Conservation (phyloP, 2,888 invertebrate genomes). For the Leptarthrus brevirostris region DNA sequence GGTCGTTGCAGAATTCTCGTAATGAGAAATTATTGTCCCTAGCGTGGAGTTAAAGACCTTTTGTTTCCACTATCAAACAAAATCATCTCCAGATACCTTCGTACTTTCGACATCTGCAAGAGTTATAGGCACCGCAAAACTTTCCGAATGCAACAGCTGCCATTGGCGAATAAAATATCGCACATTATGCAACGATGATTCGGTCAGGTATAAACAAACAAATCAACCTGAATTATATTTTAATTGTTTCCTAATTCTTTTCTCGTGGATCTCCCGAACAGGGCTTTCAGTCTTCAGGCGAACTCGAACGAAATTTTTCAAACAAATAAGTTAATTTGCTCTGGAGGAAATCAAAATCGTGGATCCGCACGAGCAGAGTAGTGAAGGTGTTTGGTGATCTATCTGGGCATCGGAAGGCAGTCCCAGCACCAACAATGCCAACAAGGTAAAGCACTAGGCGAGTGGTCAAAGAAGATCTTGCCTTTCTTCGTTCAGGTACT, state of each 20-base stretch:
- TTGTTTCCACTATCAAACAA: slow-evolving; percentile 46
- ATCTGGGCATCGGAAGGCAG: slow-evolving; percentile 31
- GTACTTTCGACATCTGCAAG: slow-evolving; percentile 36
- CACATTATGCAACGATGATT: background rate
- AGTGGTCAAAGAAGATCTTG: slow-evolving; percentile 31
- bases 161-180: slow-evolving; percentile 30
- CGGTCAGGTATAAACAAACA: background rate
- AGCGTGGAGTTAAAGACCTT: slow-evolving; percentile 48
- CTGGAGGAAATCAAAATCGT: slow-evolving; percentile 35
- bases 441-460: slow-evolving; percentile 14
- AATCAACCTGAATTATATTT: slow-evolving; percentile 24
- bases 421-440: background rate
- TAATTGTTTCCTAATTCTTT: slow-evolving; percentile 19
- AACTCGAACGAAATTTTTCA: background rate
- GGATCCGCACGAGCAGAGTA: slow-evolving; percentile 18
- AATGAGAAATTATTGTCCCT: slow-evolving; percentile 49
- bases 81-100: slow-evolving; percentile 43
- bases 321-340: slow-evolving; percentile 47
- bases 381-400: slow-evolving; percentile 44
- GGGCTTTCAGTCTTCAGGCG: background rate
- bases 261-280: background rate
- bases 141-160: slow-evolving; percentile 22
- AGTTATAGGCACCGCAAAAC: slow-evolving; percentile 28
- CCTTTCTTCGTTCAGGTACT: background rate
- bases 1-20: slow-evolving; percentile 32